Evolutionary conservation across 2,888 invertebrate species (phyloP), one percentile per base, ranked within the genome.

Genomic region (Chymomyza fuscimana): DNA sequence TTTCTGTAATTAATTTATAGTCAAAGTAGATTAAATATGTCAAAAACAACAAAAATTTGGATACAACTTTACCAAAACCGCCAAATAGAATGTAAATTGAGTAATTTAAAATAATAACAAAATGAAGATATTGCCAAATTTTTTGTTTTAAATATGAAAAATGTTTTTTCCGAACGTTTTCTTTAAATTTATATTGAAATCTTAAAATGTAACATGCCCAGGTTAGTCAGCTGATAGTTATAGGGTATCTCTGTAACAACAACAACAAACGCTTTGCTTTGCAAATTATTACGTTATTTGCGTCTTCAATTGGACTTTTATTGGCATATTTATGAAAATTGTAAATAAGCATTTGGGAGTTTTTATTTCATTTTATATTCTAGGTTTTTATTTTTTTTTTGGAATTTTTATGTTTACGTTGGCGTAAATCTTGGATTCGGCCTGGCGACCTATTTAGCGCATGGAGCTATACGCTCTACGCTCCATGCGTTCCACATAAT

Each of bases 301-400:
- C 67, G 71, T 67, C 62, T 74, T 74, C 74, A 73, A 74, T 74
- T 73, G 73, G 74, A 63, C 46, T 64, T 74, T 70, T 70, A 70
- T 76, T 76, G 76, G 65, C 74, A 68, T 16, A 60, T 56, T 69
- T 60, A 65, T 69, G 59, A 67, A 54, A 36, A 67, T 69, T 82
- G 86, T 77, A 80, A 85, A 79, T 58, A 79, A 73, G 61, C 65
- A 76, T 72, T 72, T 67, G 40, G 40, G 40, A 46, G 12, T 46
- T 46, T 36, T 46, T 46, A 12, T 46, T 46, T 46, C 6, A 46
- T 46, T 12, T 46, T 12, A 46, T 46, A 32, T 46, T 46, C 2
- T 12, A 12, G 4, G 9, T 40, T n/a, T n/a, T n/a, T n/a, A 19
- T 46, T 46, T 12, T 46, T 46, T 46, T 12, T 10, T 10, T 46